Percentiles rank a stretch among this genome's conserved stretches.
Conservation (phyloP, 2,888 invertebrate species). For the Aromia moschata region DNA sequence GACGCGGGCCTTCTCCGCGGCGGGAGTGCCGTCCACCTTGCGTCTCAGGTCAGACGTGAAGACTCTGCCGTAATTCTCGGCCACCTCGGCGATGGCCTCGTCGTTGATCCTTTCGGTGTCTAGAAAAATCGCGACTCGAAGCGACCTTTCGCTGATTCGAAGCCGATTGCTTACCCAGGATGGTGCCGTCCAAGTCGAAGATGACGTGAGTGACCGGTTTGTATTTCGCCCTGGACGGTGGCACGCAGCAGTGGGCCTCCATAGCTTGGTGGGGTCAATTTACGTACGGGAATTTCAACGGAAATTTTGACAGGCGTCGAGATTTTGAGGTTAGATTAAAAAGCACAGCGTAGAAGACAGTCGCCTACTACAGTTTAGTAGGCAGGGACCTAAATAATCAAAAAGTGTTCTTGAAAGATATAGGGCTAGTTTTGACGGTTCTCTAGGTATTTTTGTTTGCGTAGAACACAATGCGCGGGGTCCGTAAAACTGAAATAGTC, state of each 20-base stretch:
- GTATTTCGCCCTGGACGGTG: slow-evolving; percentile 48
- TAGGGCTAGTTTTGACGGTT: too few species aligned
- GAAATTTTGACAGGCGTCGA: background rate
- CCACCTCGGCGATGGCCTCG: slow-evolving; percentile 72
- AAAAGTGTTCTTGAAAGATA: too few species aligned
- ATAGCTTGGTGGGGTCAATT: slow-evolving; percentile 10
- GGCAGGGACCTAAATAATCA: too few species aligned
- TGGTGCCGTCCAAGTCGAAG: slow-evolving; percentile 76
- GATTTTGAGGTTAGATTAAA: too few species aligned
- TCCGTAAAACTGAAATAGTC: too few species aligned
- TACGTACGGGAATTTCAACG: slow-evolving; percentile 5
- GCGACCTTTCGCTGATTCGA: too few species aligned
- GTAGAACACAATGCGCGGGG: too few species aligned
- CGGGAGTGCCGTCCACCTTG: slow-evolving; percentile 74
- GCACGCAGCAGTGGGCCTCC: slow-evolving; percentile 31
- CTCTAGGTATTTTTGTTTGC: too few species aligned
- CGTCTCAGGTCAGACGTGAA: slow-evolving; percentile 82
- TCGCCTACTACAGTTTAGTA: too few species aligned
- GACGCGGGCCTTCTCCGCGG: slow-evolving; percentile 67
- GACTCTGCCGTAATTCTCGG: slow-evolving; percentile 73
- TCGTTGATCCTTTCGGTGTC: slow-evolving; percentile 85
- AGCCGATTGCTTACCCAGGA: slow-evolving; percentile 64
- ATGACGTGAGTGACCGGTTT: slow-evolving; percentile 79
- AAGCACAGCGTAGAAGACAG: too few species aligned
- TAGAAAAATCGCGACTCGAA: slow-evolving; percentile 18